These are phyloP conservation scores for Rhinopomastus cyanomelas DNA, from an alignment of 2,113 vertebrate genomes.

Conservation along the genomic window DNA sequence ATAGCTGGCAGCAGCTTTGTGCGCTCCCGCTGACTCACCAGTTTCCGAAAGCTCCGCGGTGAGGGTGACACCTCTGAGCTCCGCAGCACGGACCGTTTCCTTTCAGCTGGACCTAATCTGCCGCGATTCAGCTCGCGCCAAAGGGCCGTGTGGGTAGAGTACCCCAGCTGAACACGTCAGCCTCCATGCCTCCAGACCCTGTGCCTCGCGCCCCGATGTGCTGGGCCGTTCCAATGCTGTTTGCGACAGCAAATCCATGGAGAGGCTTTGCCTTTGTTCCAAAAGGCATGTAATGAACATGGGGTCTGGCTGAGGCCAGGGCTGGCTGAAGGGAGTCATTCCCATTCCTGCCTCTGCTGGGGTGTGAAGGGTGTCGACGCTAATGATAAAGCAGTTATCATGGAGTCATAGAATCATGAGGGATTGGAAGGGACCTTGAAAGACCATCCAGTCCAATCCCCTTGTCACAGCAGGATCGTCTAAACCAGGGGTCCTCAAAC, in stretches of 20 bases:
- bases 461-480: no score
- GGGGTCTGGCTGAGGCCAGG: background rate
- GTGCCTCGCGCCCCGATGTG: background rate
- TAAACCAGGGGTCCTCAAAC: no score
- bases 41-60: slow-evolving; percentile 50
- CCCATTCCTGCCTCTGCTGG: background rate
- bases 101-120: slow-evolving; percentile 51
- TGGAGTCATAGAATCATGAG: no score
- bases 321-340: background rate
- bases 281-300: background rate
- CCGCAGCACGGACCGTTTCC: slow-evolving; percentile 33
- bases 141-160: slow-evolving; percentile 18
- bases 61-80: slow-evolving; percentile 53
- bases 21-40: slow-evolving; percentile 60
- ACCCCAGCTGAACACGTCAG: background rate
- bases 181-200: background rate
- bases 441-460: no score
- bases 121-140: background rate
- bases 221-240: background rate
- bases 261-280: slow-evolving; percentile 1
- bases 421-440: no score
- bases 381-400: background rate
- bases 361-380: background rate
- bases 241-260: background rate
- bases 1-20: slow-evolving; percentile 55